These are phyloP conservation scores for Phrynocephalus vlangalii DNA, from an alignment of 2,797 vertebrate genomes.

Conservation along the genomic window DNA sequence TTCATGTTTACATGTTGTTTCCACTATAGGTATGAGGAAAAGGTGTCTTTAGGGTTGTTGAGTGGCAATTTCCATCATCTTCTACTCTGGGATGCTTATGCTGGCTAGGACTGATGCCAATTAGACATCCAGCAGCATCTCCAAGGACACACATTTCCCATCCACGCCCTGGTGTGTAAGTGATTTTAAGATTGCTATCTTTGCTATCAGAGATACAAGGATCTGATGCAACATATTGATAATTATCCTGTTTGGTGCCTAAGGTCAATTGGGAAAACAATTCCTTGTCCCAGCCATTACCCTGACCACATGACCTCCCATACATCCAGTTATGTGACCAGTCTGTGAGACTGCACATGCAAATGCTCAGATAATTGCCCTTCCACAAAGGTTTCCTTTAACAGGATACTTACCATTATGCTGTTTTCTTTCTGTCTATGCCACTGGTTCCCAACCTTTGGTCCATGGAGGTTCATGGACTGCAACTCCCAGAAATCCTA, in stretches of 20 bases:
- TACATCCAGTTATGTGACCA: too few relatives aligned
- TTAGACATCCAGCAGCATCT: not conserved
- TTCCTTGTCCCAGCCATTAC: too few relatives aligned
- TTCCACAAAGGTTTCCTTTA: too few relatives aligned
- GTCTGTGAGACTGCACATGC: too few relatives aligned
- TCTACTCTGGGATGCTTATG: not conserved
- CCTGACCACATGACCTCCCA: too few relatives aligned
- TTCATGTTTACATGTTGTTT: not conserved
- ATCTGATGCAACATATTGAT: not conserved
- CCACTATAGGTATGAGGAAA: not conserved
- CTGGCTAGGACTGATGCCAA: not conserved
- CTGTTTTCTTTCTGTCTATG: not conserved
- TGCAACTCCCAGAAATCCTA: too few relatives aligned
- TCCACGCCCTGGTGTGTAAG: not conserved
- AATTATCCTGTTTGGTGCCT: too few relatives aligned
- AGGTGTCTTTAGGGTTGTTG: not conserved
- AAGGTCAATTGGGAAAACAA: too few relatives aligned
- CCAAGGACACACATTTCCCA: not conserved
- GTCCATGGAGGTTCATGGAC: too few relatives aligned
- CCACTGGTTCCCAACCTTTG: too few relatives aligned
- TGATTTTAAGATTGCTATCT: not conserved
- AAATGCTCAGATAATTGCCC: too few relatives aligned
- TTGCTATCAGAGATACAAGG: not conserved
- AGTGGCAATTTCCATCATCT: not conserved
- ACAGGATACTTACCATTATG: not conserved